Percentiles rank a stretch among this genome's conserved stretches.
Conservation (phyloP, 1,140 invertebrate genomes). For the Polypedilum pembai region DNA sequence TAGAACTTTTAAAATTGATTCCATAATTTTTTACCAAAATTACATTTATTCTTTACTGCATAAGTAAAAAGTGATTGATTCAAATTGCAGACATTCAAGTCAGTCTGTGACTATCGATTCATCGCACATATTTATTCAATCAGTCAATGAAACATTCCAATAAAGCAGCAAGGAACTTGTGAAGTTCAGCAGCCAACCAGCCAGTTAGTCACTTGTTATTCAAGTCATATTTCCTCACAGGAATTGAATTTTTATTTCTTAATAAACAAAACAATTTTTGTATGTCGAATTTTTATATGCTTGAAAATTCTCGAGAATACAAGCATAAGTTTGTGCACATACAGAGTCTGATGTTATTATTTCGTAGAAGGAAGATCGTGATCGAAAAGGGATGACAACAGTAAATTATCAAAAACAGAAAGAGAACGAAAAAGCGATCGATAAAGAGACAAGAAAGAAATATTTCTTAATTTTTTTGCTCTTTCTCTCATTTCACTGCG, state of each 20-base stretch:
- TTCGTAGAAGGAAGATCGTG: constrained; percentile 20
- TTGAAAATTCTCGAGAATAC: too few relatives aligned
- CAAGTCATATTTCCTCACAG: background rate
- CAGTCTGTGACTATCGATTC: too few relatives aligned
- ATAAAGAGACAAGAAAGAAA: background rate
- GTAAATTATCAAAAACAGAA: constrained; percentile 22
- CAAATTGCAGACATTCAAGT: too few relatives aligned
- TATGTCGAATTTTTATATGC: background rate
- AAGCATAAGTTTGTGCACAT: too few relatives aligned
- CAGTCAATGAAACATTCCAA: too few relatives aligned
- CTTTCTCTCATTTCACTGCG: background rate
- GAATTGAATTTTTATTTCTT: constrained; percentile 29
- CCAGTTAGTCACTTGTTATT: background rate
- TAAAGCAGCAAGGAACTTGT: background rate
- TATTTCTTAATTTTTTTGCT: constrained; percentile 27
- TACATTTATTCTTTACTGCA: too few relatives aligned
- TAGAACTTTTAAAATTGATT: too few relatives aligned
- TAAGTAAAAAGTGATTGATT: too few relatives aligned
- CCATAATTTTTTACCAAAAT: too few relatives aligned
- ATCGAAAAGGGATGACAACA: constrained; percentile 18
- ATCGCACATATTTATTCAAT: too few relatives aligned
- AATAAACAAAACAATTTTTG: constrained; percentile 27
- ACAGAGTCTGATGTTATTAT: background rate
- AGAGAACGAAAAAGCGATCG: background rate
- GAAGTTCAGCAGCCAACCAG: background rate